These are phyloP conservation scores for Entomobrya multifasciata DNA, from an alignment of 2,888 invertebrate genomes.

Conservation along the genomic window DNA sequence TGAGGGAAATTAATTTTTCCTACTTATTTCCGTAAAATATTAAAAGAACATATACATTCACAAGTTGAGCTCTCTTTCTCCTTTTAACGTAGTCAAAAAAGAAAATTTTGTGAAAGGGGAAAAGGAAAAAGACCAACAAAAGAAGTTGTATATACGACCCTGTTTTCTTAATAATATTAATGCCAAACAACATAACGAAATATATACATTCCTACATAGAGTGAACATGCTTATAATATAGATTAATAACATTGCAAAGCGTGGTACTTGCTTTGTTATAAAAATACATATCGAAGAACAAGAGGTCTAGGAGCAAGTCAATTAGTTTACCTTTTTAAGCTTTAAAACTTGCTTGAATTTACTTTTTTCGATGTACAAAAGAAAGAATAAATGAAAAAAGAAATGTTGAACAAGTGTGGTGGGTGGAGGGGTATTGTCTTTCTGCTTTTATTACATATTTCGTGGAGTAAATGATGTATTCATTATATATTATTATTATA, in stretches of 20 bases:
- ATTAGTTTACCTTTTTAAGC: constrained; percentile 67
- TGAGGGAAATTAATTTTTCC: constrained; percentile 69
- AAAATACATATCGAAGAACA: constrained; percentile 51
- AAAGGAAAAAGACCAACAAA: constrained; percentile 46
- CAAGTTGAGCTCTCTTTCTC: background rate
- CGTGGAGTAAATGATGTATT: constrained; percentile 50
- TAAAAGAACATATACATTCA: constrained; percentile 47
- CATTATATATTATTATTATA: constrained; percentile 19
- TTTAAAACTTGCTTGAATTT: constrained; percentile 53
- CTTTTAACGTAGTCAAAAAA: constrained; percentile 21
- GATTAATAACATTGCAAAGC: too few relatives aligned
- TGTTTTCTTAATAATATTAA: constrained; percentile 56
- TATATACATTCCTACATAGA: background rate
- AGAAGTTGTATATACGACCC: constrained; percentile 35
- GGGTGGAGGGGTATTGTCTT: background rate
- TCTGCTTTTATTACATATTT: background rate
- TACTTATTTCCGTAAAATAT: constrained; percentile 72
- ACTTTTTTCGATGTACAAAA: constrained; percentile 38
- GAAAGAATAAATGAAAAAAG: constrained; percentile 2
- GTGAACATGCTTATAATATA: background rate
- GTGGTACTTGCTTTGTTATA: background rate
- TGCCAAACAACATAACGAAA: too few relatives aligned
- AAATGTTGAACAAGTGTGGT: background rate
- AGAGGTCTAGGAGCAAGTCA: constrained; percentile 66
- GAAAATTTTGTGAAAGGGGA: constrained; percentile 53